Percentiles rank a stretch among this genome's conserved stretches.
Conservation (phyloP, 2,888 invertebrate genomes). For the Sycophila texana region DNA sequence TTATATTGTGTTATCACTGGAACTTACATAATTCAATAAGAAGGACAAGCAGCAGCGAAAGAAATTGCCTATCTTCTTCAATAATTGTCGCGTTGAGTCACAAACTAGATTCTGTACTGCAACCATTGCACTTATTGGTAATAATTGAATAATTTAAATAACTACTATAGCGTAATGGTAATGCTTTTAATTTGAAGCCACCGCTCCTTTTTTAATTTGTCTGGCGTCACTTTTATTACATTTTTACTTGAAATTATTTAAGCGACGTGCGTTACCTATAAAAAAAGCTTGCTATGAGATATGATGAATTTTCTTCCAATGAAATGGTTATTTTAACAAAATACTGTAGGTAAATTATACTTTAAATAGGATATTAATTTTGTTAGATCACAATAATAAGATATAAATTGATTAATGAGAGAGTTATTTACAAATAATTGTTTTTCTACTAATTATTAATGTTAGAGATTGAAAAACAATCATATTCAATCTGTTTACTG, state of each 20-base stretch:
- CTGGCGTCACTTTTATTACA: constrained; percentile 27
- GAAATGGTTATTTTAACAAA: not conserved
- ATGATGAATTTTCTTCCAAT: not conserved
- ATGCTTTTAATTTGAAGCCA: constrained; percentile 6
- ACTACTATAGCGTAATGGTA: not conserved
- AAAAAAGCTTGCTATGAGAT: constrained; percentile 22
- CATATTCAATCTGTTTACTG: too few species aligned
- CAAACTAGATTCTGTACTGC: constrained; percentile 57
- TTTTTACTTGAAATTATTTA: constrained; percentile 36
- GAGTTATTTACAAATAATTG: not conserved
- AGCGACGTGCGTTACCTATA: constrained; percentile 40
- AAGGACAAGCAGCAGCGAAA: constrained; percentile 64
- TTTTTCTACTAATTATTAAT: not conserved
- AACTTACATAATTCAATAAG: constrained; percentile 69
- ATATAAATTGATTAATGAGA: not conserved
- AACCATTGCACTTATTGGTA: constrained; percentile 52
- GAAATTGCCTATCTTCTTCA: constrained; percentile 63
- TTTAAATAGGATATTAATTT: constrained; percentile 8
- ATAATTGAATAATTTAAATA: constrained; percentile 33
- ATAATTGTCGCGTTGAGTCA: constrained; percentile 60
- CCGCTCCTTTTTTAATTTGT: constrained; percentile 11
- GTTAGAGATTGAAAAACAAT: too few species aligned
- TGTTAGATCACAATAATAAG: constrained; percentile 5
- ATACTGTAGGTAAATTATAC: too few species aligned
- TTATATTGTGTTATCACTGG: constrained; percentile 47